A percentile compares a stretch with the other conserved stretches of the same genome.
Evolutionary conservation across 2,797 vertebrate species (phyloP).

Genomic region (Eremophila alpestris): DNA sequence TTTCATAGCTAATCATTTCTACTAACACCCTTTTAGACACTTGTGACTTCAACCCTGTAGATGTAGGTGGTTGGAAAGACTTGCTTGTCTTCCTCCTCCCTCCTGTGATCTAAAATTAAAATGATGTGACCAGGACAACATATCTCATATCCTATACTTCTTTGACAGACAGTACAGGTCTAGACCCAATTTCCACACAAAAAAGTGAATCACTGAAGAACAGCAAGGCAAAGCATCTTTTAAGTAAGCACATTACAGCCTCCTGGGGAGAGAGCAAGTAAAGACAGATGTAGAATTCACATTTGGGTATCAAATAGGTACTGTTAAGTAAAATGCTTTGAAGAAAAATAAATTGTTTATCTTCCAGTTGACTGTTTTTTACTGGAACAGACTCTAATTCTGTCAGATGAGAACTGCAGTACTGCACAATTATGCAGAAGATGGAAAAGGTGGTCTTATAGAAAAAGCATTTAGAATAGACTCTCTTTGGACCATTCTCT

Average conservation of each 20-base stretch:
- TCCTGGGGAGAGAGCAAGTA: background rate
- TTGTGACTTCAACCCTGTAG: conserved; percentile 24
- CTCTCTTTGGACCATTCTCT: background rate
- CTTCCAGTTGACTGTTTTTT: background rate
- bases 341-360: background rate
- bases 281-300: background rate
- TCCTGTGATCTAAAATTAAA: conserved; percentile 48
- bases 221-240: background rate
- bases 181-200: conserved; percentile 32
- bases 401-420: background rate
- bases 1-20: conserved; percentile 43
- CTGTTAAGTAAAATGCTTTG: background rate
- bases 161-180: conserved; percentile 42
- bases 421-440: background rate
- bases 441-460: background rate
- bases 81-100: conserved; percentile 37
- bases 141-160: conserved; percentile 3
- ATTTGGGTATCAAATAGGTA: background rate
- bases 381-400: background rate
- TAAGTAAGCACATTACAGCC: background rate
- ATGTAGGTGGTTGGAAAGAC: conserved; percentile 47
- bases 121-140: conserved; percentile 32
- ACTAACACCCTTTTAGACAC: conserved; percentile 21
- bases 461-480: background rate
- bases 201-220: conserved; percentile 22